Percentiles rank a stretch among this genome's conserved stretches.
Evolutionary conservation across 2,113 vertebrate genomes (phyloP).

Genomic region (Psettodes erumei): DNA sequence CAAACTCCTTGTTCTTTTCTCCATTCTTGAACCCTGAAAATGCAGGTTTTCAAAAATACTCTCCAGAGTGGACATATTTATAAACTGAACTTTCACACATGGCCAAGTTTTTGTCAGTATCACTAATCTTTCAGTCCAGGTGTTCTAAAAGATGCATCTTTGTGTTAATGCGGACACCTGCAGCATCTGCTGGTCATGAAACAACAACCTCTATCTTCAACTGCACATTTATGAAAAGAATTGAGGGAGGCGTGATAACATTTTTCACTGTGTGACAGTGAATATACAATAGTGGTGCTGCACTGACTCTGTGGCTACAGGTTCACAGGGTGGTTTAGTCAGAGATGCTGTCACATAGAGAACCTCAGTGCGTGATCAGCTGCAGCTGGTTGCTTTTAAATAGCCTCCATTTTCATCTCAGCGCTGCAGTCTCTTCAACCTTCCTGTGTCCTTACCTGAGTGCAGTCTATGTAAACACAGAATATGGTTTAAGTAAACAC

Average conservation of each 20-base stretch:
- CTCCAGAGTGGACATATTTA: background rate
- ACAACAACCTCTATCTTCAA: too few relatives aligned
- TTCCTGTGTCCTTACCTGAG: background rate
- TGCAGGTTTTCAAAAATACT: background rate
- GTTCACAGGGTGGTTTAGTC: constrained; percentile 1
- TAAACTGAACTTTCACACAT: background rate
- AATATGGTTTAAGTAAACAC: background rate
- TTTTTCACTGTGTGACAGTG: background rate
- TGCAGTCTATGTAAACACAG: constrained; percentile 2
- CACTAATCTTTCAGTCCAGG: too few relatives aligned
- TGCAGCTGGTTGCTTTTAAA: background rate
- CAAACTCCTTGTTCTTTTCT: background rate
- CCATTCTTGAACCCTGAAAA: background rate
- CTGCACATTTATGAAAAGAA: too few relatives aligned
- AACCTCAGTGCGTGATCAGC: background rate
- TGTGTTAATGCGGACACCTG: too few relatives aligned
- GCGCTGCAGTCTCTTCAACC: background rate
- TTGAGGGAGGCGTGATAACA: too few relatives aligned
- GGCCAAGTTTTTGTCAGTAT: too few relatives aligned
- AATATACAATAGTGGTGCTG: too few relatives aligned
- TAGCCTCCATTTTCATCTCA: background rate
- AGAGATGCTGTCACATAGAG: background rate
- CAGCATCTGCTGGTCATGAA: too few relatives aligned
- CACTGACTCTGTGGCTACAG: background rate
- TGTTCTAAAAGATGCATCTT: too few relatives aligned